Base-by-base conservation (phyloP, 30 jellyfish, hydroid and myxozoan species). In the Aurelia aurita complex sp. Pacific region DNA sequence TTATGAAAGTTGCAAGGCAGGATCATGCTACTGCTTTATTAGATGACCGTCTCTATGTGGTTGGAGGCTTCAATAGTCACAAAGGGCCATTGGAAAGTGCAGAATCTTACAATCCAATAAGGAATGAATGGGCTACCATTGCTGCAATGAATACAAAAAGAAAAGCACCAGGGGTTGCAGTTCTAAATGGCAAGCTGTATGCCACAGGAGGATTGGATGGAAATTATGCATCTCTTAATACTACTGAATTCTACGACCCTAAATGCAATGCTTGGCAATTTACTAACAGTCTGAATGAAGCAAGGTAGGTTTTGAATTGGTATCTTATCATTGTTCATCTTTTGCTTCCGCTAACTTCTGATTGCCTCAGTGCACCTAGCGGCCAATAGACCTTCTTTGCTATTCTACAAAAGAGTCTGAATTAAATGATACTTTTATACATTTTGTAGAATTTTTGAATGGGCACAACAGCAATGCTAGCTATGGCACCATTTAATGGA, bases 131-230 rank as follows among this genome's bases (percentile, higher is more conserved):
- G 98, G 46, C 33, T 34, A 72, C 82, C 10, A 53, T 88, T 64
- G 4, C 46, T 13, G 78, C 94, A 64, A 94, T 94, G 98, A 73
- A 64, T 23, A 67, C 89, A 32, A 94, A 88, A 80, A 62, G 98
- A 32, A 94, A 94, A 46, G 92, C 98, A n/a, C 82, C 85, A 33
- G 97, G 94, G 1, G 91, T 83, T 29, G 81, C 96, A 17, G 94
- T 81, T 17, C 81, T 71, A 14, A 67, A 84, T 84, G 94, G 89
- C 35, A 83, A 94, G 52, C 59, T 94, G 12, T 94, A 89, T 85
- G 98, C 85, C 0, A 72, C 97, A 66, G 98, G 98, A 5, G 98
- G 98, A 10, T 84, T 86, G 72, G 98, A 94, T 83, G 97, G 83
- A 10, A 88, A 84, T 60, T 94, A 88, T 65, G 60, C 90, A 36